Percentiles rank a stretch among this genome's conserved stretches.
Conservation (phyloP, 1,140 invertebrate species). For the Temnothorax curvispinosus region DNA sequence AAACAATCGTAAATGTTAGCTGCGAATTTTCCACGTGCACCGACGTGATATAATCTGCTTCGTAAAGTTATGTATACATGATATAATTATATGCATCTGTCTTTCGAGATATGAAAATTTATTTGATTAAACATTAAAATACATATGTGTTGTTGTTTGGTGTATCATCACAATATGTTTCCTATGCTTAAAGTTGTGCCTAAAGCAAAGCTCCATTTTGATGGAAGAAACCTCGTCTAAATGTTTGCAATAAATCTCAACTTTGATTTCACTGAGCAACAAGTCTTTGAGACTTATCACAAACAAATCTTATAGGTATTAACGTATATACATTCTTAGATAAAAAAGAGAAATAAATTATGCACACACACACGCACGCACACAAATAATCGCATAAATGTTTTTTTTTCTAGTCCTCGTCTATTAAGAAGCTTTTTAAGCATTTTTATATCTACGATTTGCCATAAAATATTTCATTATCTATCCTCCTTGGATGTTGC, state of each 20-base stretch:
- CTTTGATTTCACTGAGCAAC: slow-evolving; percentile 27
- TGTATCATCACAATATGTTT: slow-evolving; percentile 74
- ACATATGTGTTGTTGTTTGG: slow-evolving; percentile 71
- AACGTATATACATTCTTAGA: slow-evolving; percentile 19
- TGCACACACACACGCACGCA: background rate
- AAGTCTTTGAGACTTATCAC: slow-evolving; percentile 3
- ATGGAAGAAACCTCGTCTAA: slow-evolving; percentile 23
- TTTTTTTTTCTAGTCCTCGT: slow-evolving; percentile 29
- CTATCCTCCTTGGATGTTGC: background rate
- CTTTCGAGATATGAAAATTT: slow-evolving; percentile 74
- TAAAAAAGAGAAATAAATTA: slow-evolving; percentile 19
- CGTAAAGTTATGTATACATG: background rate
- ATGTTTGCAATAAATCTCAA: slow-evolving; percentile 17
- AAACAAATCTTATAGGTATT: background rate
- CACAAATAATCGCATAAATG: background rate
- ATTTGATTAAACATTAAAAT: slow-evolving; percentile 79
- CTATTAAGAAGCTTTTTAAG: slow-evolving; percentile 28
- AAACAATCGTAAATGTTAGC: background rate
- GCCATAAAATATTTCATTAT: slow-evolving; percentile 36
- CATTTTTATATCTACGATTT: slow-evolving; percentile 43
- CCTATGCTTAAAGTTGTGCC: slow-evolving; percentile 70
- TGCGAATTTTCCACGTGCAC: background rate
- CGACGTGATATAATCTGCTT: slow-evolving; percentile 21
- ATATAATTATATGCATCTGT: slow-evolving; percentile 1
- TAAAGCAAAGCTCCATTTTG: background rate